Conservation (phyloP, 64 coral and sea anemone genomes). For the Trachythela sp. region DNA sequence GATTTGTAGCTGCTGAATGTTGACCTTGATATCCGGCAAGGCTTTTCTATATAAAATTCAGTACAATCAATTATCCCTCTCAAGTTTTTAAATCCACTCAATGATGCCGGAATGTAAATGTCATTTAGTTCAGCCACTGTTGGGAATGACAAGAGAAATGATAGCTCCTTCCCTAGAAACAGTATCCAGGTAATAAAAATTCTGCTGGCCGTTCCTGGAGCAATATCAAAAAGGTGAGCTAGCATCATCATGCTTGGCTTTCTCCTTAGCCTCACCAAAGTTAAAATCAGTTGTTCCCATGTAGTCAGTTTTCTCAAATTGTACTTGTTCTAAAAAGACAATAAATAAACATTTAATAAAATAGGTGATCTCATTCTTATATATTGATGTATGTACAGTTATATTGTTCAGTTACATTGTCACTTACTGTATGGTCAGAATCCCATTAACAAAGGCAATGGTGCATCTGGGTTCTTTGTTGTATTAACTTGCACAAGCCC, state of each 20-base stretch:
- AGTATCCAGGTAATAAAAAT: conserved; percentile 10
- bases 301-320: background rate
- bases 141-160: conserved; percentile 17
- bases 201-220: background rate
- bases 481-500: no score
- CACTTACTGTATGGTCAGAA: no score
- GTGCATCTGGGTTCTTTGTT: no score
- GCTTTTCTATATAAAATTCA: conserved; percentile 12
- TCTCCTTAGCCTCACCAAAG: conserved; percentile 18
- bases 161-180: background rate
- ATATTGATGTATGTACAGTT: no score
- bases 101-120: background rate
- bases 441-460: no score
- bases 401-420: no score
- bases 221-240: conserved; percentile 5
- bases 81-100: background rate
- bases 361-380: background rate
- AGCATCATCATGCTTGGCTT: conserved; percentile 12
- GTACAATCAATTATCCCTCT: conserved; percentile 25
- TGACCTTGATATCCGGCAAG: background rate
- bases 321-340: conserved; percentile 11
- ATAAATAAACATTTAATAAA: conserved; percentile 5
- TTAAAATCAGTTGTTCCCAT: conserved; percentile 13
- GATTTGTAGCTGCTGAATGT: conserved; percentile 12
- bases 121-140: conserved; percentile 20